Base-by-base conservation (phyloP, 2,888 invertebrate species). In the Phoronis australis region DNA sequence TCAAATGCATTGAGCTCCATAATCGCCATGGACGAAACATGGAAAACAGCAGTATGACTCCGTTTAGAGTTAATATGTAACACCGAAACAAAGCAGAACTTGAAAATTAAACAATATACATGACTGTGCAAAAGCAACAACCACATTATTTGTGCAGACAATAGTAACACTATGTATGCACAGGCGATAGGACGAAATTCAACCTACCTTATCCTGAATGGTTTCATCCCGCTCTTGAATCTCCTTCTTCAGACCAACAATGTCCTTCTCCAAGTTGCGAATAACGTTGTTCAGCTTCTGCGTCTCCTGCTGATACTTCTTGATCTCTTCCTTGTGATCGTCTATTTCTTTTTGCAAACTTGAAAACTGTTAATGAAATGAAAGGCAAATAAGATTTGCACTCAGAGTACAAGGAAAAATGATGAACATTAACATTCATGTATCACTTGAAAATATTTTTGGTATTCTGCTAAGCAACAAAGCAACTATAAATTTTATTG, bases 221-320 rank as follows among this genome's bases (percentile, higher is more conserved):
- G 87, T 87, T 23, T 82, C 81, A 68, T 93, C 91, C 54, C 90
- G 82, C 73, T 92, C 91, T 3, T 82, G 79, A 48, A 93, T 87
- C 76, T 92, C 92, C 70, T 86, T 89, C 65, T 87, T 88, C 50
- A 91, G 78, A 66, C 90, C 88, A 5, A 83, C 81, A 18, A 90
- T 87, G 59, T 88, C 87, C 56, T 86, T 84, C 69, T 90, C 86
- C 48, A 91, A 77, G 25, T 83, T 83, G 20, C 83, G 81, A 51
- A 90, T 88, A 31, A 82, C 82, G 65, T 81, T 83, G 78, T 84
- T 86, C 58, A 87, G 84, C 68, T 87, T 86, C 42, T 79, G 77
- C 37, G 86, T 86, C 69, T 92, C 90, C 71, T 82, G 81, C 73
- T 85, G 84, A 45, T 85, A 77, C 52, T 73, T 77, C 61, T 73